Base-by-base conservation (phyloP, 2,113 vertebrate genomes). In the Numida meleagris region DNA sequence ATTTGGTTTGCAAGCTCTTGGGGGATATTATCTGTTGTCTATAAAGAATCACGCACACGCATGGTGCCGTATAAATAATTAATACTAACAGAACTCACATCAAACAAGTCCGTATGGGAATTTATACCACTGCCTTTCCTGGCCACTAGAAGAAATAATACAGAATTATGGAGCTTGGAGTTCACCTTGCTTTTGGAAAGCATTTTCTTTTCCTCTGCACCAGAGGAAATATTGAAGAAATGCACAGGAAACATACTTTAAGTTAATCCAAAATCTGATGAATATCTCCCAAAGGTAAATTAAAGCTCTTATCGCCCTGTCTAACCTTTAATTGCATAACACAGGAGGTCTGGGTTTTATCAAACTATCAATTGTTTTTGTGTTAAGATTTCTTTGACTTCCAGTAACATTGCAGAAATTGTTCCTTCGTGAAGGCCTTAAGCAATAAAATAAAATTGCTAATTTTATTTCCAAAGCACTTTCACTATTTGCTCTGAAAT, bases 271-370 rank as follows among this genome's bases (percentile, higher is more conserved):
- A 88, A 89, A 89, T 88, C 68, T 93, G 93, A 94, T 83, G 0
- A 90, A 80, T 94, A 90, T 68, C 18, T 91, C 89, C 65, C 85
- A 88, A 89, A 88, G 80, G 94, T 83, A 93, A 96, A 96, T 91
- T 93, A 95, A 90, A 96, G 43, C 58, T 83, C 93, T 94, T 95
- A 91, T 93, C 93, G 95, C 89, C 68, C 93, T 81, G 75, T 63
- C 76, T 95, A 95, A 95, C 85, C 51, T 90, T 93, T 95, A 95
- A 95, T 89, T 95, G 87, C 82, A 78, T 74, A 95, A 95, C 48
- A 65, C 31, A 55, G 79, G 68, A 91, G 85, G 53, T 74, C 93
- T 93, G 95, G 75, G 61, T 94, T 95, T 88, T 89, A 83, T 93
- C 94, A 97, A 91, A 74, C 51, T 77, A 71, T 94, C 88, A 82